Evolutionary conservation across 2,113 vertebrate genomes (phyloP).

Genomic region (Siphamia tubifer): DNA sequence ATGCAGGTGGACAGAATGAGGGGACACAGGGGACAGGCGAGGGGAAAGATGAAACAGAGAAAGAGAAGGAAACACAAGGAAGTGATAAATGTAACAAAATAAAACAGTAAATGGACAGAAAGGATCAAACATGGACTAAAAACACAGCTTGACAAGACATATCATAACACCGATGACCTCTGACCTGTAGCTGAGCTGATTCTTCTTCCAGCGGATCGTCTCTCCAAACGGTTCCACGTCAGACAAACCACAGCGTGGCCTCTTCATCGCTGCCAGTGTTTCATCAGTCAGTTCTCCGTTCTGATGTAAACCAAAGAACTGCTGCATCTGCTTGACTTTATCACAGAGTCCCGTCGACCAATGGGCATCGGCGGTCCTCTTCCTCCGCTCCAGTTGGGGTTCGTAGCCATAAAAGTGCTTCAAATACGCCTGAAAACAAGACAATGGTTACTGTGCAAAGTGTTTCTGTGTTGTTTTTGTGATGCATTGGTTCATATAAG

Average conservation of each 20-base stretch:
- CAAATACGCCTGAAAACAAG: slow-evolving; percentile 57
- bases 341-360: slow-evolving; percentile 1
- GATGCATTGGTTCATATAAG: too few species aligned
- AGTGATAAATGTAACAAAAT: too few species aligned
- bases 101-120: too few species aligned
- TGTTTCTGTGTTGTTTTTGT: too few species aligned
- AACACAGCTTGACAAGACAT: too few species aligned
- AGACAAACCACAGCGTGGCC: slow-evolving; percentile 68
- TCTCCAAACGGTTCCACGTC: slow-evolving; percentile 58
- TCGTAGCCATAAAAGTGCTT: slow-evolving; percentile 54
- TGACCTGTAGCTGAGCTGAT: slow-evolving; percentile 67
- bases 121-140: too few species aligned
- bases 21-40: too few species aligned
- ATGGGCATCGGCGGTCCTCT: not conserved
- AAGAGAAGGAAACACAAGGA: too few species aligned
- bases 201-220: slow-evolving; percentile 54
- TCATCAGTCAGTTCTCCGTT: slow-evolving; percentile 56
- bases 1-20: too few species aligned
- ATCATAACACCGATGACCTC: too few species aligned
- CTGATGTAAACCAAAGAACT: slow-evolving; percentile 57
- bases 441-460: not conserved
- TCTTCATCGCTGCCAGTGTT: slow-evolving; percentile 66
- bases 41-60: too few species aligned
- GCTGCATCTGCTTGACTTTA: slow-evolving; percentile 60
- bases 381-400: slow-evolving; percentile 17